Evolutionary conservation across 92 coral and sea anemone genomes (phyloP).

Genomic region (Umimayanthus chanpuru): DNA sequence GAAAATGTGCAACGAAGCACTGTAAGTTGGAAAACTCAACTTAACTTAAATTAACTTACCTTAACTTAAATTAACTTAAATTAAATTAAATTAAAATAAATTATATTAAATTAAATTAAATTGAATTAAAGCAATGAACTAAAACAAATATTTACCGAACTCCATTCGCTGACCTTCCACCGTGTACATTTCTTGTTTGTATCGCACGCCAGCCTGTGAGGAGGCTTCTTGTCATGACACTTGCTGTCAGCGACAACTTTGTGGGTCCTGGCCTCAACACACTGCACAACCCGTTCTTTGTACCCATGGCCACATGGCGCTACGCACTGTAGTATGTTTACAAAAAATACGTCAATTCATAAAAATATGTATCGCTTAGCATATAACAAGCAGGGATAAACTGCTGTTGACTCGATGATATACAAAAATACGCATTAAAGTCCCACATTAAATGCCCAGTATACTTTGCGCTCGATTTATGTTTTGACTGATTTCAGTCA

Average conservation of each 20-base stretch:
- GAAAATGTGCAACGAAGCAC: too few species aligned
- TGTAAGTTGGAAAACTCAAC: too few species aligned
- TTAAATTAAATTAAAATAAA: too few species aligned
- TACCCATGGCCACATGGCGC: constrained; percentile 29
- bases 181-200: constrained; percentile 30
- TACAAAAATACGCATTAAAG: too few species aligned
- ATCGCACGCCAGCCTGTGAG: constrained; percentile 16
- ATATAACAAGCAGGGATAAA: neutral
- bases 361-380: neutral
- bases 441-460: too few species aligned
- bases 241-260: constrained; percentile 4
- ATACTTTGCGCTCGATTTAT: too few species aligned
- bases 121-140: neutral
- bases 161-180: constrained; percentile 35
- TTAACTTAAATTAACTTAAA: too few species aligned
- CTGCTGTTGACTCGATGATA: too few species aligned
- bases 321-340: neutral
- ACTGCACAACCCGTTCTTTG: constrained; percentile 32
- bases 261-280: constrained; percentile 25
- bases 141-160: constrained; percentile 9
- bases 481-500: too few species aligned
- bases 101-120: too few species aligned
- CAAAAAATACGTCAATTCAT: neutral
- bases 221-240: constrained; percentile 24
- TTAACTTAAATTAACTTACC: too few species aligned